Base-by-base conservation (phyloP, 2,888 invertebrate species). In the Acleris literana region DNA sequence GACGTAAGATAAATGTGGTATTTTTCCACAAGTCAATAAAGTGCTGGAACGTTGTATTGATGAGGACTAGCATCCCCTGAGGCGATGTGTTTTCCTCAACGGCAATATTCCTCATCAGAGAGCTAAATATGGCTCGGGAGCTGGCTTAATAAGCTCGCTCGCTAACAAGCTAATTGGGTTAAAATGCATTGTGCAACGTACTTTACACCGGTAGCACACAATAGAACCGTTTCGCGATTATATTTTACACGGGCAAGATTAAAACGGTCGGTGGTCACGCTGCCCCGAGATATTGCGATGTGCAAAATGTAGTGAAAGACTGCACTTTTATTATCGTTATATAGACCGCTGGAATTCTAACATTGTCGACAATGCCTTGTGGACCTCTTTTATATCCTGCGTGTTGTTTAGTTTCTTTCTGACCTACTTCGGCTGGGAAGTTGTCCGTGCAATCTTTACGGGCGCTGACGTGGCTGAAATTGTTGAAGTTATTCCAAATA, bases 121-220 rank as follows among this genome's bases (percentile, higher is more conserved):
- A 59, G 17, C 49, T 29, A 49, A 33, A 59, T 70, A 72, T 70
- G 68, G 73, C 57, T 64, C 70, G 72, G 74, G 70, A 74, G 71
- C 70, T 68, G 68, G 74, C 73, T 76, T 80, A 77, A 79, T 80
- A 81, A 80, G 78, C 77, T 70, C 60, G 72, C 71, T 70, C 71
- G 44, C 58, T 51, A 51, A 43, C 60, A 51, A 67, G 69, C 72
- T 80, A 82, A 82, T 81, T 80, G 79, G 76, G 77, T 81, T 81
- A 78, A 74, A 79, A 76, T 74, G 77, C 78, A 79, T 75, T 77
- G 77, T 75, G 72, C 72, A 64, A 70, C 68, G 70, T 64, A 71
- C 72, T 73, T 70, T 69, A 75, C 74, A 77, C 77, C 70, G 69
- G 71, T 70, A 68, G 68, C 68, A 66, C 70, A 76, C 74, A 78